These are phyloP conservation scores for Polyploca ridens DNA, from an alignment of 2,888 invertebrate genomes.

Conservation along the genomic window DNA sequence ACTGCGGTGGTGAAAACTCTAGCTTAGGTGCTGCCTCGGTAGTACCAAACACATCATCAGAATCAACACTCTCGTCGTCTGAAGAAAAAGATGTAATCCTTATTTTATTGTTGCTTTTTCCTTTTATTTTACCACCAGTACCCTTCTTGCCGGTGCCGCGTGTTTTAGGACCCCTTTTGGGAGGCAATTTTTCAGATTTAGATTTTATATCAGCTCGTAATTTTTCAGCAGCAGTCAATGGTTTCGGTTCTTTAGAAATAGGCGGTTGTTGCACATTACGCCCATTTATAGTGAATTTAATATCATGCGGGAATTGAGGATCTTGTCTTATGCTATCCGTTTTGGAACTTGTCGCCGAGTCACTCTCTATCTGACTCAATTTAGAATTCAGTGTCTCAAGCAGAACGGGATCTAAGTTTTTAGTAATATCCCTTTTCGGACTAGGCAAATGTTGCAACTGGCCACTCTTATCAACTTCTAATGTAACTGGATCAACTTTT, in stretches of 20 bases:
- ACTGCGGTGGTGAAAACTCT: constrained; percentile 91
- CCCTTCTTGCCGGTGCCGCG: constrained; percentile 85
- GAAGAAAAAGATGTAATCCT: constrained; percentile 91
- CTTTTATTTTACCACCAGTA: constrained; percentile 83
- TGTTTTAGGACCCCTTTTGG: constrained; percentile 86
- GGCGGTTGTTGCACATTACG: constrained; percentile 72
- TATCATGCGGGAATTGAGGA: constrained; percentile 81
- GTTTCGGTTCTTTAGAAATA: constrained; percentile 72
- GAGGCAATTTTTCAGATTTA: constrained; percentile 85
- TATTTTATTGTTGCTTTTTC: constrained; percentile 88
- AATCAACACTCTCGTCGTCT: constrained; percentile 90
- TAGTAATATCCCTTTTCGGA: constrained; percentile 89
- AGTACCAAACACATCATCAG: constrained; percentile 91
- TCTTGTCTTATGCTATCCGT: constrained; percentile 87
- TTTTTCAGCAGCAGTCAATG: constrained; percentile 77
- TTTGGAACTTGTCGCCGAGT: constrained; percentile 90
- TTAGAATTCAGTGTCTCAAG: constrained; percentile 89
- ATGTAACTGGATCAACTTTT: constrained; percentile 88
- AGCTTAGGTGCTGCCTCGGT: constrained; percentile 90
- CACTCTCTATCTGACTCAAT: constrained; percentile 90
- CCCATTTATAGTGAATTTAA: constrained; percentile 80
- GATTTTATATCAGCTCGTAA: constrained; percentile 81
- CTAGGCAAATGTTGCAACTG: constrained; percentile 87
- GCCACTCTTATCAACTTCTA: constrained; percentile 88
- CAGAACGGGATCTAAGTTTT: constrained; percentile 87